Evolutionary conservation across 2,113 vertebrate genomes (phyloP), one percentile per base, ranked within the genome.

Genomic region (Calidris pygmaea): DNA sequence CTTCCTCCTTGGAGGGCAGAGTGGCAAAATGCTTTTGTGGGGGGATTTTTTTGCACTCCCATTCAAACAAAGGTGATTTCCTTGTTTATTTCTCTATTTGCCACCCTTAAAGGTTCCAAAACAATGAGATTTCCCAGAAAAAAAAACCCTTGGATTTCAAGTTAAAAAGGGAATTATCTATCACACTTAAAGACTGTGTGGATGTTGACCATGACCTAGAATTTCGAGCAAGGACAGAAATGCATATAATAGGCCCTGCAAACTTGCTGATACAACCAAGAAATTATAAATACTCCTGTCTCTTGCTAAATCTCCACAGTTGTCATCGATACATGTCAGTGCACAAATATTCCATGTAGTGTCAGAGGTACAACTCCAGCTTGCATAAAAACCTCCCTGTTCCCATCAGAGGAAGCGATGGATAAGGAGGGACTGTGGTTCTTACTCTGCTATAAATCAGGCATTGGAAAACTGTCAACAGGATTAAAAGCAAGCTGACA

Each of bases 341-440:
- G 91, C 95, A 94, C 73, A 89, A 81, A 84, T 65, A 84, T 16
- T 92, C 83, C 75, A 48, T 5, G 76, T 55, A 85, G 91, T 66
- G 86, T 62, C 89, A 94, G 73, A 90, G 70, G 73, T 72, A 84
- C 48, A 41, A 60, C 39, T 56, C 82, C 34, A 66, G 56, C 85
- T 85, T 52, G 56, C 30, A 30, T 26, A 60, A 59, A 83, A 82
- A 82, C 22, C 8, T 90, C 91, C 89, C 94, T 6, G 47, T 47
- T 92, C 32, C 93, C 93, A 93, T 72, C 85, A 71, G 35, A 71
- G 67, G 59, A 66, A 35, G 67, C 1, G 73, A 91, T n/a, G 85
- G 85, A 29, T 24, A 52, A 66, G 17, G 1, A 74, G 62, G 76
- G 70, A 81, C 30, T 60, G 92, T 24, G 80, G 82, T 71, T 92